These are phyloP conservation scores for Blastobasis lacticolella DNA, from an alignment of 2,888 invertebrate genomes.

Conservation along the genomic window DNA sequence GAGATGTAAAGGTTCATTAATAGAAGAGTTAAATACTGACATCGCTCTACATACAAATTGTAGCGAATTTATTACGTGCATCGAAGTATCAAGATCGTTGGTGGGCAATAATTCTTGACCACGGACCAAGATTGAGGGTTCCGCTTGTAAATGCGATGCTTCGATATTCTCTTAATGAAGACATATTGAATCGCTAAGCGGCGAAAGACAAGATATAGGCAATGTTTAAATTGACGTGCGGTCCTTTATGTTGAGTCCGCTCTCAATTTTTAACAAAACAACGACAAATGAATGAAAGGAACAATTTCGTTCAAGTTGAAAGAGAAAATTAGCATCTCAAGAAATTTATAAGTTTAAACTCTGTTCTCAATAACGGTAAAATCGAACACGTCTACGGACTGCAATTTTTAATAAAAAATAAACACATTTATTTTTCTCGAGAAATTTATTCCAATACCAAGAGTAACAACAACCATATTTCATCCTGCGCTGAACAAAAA, in stretches of 20 bases:
- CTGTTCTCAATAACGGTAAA: neutral
- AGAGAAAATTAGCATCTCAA: neutral
- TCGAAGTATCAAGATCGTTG: constrained; percentile 32
- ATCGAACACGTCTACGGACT: neutral
- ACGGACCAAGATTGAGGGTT: constrained; percentile 65
- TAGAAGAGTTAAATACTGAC: too few relatives aligned
- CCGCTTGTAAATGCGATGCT: constrained; percentile 61
- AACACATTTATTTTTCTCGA: too few relatives aligned
- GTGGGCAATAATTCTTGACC: constrained; percentile 51
- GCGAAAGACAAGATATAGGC: constrained; percentile 63
- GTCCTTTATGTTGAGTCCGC: constrained; percentile 51
- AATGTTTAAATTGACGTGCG: constrained; percentile 68
- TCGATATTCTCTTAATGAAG: constrained; percentile 71
- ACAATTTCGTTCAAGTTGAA: neutral
- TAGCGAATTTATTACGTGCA: neutral
- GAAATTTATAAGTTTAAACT: neutral
- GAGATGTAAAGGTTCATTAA: too few relatives aligned
- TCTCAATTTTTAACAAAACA: constrained; percentile 24
- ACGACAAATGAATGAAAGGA: constrained; percentile 7
- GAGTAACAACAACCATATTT: too few relatives aligned
- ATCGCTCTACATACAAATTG: neutral
- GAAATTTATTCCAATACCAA: too few relatives aligned
- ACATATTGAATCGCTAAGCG: constrained; percentile 72
- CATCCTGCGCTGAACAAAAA: constrained; percentile 15
- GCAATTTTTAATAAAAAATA: too few relatives aligned